phyloP scores from a whole-genome alignment of 2,113 vertebrate species.

The Pteropus alecto region DNA sequence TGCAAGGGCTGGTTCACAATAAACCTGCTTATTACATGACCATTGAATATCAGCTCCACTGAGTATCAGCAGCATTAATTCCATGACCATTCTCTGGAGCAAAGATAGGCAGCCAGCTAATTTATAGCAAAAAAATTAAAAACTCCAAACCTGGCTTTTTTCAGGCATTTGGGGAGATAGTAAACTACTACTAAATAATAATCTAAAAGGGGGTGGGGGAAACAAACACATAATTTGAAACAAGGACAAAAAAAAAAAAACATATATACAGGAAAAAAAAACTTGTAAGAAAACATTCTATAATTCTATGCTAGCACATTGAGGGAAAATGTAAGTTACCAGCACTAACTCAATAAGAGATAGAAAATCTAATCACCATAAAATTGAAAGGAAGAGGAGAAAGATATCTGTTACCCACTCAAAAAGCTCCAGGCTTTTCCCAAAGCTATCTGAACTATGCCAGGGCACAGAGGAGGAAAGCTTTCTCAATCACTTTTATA shows the following conservation, averaged over 20 bases:
- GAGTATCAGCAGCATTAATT: neutral
- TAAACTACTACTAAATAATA: constrained; percentile 9
- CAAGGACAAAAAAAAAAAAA: neutral
- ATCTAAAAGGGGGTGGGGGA: neutral
- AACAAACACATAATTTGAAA: neutral
- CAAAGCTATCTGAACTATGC: constrained; percentile 7
- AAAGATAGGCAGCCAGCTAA: neutral
- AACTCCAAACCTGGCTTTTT: neutral
- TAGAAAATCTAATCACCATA: neutral
- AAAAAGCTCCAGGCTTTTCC: neutral
- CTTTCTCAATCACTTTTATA: neutral
- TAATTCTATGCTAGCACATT: constrained; percentile 1
- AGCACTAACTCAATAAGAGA: neutral
- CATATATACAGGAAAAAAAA: neutral
- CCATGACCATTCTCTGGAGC: neutral
- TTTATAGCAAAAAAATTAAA: neutral
- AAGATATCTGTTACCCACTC: neutral
- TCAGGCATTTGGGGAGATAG: neutral
- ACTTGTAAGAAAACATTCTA: neutral
- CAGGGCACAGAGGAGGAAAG: neutral
- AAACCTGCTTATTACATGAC: neutral
- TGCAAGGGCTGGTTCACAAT: neutral
- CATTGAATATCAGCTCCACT: neutral
- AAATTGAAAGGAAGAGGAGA: neutral
- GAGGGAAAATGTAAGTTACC: neutral